phyloP scores from a whole-genome alignment of 1,140 invertebrate genomes.

The Trichonephila clavipes region DNA sequence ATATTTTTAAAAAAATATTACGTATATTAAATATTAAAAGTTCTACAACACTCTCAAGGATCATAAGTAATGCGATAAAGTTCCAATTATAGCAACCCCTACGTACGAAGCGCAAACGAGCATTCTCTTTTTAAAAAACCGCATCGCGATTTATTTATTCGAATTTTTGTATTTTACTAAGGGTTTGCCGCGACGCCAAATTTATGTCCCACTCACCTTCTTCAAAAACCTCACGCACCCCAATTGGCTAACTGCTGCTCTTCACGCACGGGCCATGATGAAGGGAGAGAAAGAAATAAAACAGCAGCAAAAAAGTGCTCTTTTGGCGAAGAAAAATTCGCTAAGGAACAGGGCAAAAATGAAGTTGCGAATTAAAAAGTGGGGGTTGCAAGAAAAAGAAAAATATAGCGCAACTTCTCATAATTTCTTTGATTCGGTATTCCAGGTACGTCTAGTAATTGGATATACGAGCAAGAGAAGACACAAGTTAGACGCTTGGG shows the following conservation, averaged over 20 bases:
- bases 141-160: constrained; percentile 70
- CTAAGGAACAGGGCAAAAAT: constrained; percentile 29
- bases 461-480: constrained; percentile 26
- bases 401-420: constrained; percentile 8
- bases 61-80: neutral
- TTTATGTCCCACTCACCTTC: constrained; percentile 74
- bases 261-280: constrained; percentile 60
- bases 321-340: constrained; percentile 19
- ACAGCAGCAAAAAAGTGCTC: neutral
- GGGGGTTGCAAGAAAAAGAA: neutral
- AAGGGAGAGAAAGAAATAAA: constrained; percentile 25
- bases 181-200: constrained; percentile 72
- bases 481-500: neutral
- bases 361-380: constrained; percentile 61
- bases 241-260: constrained; percentile 48
- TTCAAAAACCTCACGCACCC: constrained; percentile 66
- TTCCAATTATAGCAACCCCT: constrained; percentile 29
- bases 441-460: constrained; percentile 39
- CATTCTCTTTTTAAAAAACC: constrained; percentile 39
- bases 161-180: constrained; percentile 69
- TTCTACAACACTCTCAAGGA: neutral
- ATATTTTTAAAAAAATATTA: too few species aligned
- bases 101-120: neutral
- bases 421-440: constrained; percentile 30
- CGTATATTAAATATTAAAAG: too few species aligned